These are phyloP conservation scores for Trachops cirrhosus DNA, from an alignment of 2,797 vertebrate species.

Conservation along the genomic window DNA sequence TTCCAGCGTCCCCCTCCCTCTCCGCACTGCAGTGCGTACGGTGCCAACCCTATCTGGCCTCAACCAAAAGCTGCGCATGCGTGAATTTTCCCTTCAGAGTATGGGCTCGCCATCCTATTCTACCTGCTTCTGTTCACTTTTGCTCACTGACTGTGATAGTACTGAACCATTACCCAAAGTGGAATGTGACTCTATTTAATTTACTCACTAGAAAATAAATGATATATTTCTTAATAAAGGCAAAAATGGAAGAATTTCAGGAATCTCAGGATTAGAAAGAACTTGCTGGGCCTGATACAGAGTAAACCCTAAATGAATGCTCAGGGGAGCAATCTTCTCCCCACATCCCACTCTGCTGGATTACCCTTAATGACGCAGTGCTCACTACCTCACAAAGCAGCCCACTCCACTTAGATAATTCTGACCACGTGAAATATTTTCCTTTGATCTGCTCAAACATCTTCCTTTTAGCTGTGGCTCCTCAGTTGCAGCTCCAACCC, in stretches of 20 bases:
- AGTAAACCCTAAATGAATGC: neutral
- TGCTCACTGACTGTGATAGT: neutral
- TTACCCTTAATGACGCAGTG: neutral
- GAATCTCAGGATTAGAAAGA: neutral
- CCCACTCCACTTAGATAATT: neutral
- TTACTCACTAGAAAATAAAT: neutral
- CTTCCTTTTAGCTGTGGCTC: neutral
- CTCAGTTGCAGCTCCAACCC: neutral
- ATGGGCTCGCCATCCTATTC: too few species aligned
- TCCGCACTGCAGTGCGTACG: neutral
- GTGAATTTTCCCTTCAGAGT: neutral
- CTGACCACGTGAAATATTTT: neutral
- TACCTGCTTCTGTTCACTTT: neutral
- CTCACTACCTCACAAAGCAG: neutral
- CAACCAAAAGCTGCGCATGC: neutral
- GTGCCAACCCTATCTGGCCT: neutral
- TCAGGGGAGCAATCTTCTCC: neutral
- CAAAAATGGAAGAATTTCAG: neutral
- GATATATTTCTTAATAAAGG: neutral
- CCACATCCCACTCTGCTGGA: neutral
- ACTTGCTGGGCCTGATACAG: neutral
- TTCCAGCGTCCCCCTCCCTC: accelerated
- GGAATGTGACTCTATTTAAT: neutral
- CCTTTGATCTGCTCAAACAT: neutral
- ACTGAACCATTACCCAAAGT: neutral